A percentile compares a stretch with the other conserved stretches of the same genome.
Conservation (phyloP, 1,140 invertebrate genomes). For the Tetranychus urticae region DNA sequence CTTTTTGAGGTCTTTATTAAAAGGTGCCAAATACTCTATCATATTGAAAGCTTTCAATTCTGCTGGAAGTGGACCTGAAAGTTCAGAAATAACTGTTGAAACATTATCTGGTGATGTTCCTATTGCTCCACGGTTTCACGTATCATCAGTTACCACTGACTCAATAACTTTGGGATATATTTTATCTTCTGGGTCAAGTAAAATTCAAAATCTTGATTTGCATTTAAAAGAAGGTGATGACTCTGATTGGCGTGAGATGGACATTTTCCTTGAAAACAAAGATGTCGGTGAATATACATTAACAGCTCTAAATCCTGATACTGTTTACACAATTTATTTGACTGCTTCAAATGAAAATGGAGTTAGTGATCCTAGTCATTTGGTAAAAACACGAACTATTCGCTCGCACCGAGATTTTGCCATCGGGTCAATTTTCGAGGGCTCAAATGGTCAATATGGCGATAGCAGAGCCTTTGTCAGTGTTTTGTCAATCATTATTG, state of each 20-base stretch:
- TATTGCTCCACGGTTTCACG: conserved; percentile 2
- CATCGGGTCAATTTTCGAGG: background rate
- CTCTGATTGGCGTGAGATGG: conserved; percentile 7
- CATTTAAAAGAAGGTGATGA: conserved; percentile 10
- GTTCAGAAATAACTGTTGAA: conserved; percentile 12
- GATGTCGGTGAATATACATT: background rate
- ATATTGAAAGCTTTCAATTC: conserved; percentile 15
- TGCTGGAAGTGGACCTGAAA: conserved; percentile 14
- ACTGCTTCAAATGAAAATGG: conserved; percentile 13
- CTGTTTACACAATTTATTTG: conserved; percentile 12
- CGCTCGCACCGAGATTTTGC: background rate
- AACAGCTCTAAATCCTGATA: background rate
- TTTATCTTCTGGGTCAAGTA: conserved; percentile 1
- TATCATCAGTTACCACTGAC: background rate
- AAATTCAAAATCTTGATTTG: background rate
- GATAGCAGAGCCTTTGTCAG: background rate
- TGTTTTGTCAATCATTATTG: background rate
- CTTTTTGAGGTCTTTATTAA: conserved; percentile 11
- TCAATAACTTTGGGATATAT: background rate
- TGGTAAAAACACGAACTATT: conserved; percentile 7
- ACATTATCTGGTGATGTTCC: conserved; percentile 16
- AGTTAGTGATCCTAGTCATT: conserved; percentile 10
- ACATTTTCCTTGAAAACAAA: background rate
- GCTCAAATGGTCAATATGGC: background rate
- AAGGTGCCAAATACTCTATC: conserved; percentile 15